A percentile compares a stretch with the other conserved stretches of the same genome.
These are phyloP conservation scores for Phaethornis superciliosus DNA, from an alignment of 2,113 vertebrate species.

Conservation along the genomic window DNA sequence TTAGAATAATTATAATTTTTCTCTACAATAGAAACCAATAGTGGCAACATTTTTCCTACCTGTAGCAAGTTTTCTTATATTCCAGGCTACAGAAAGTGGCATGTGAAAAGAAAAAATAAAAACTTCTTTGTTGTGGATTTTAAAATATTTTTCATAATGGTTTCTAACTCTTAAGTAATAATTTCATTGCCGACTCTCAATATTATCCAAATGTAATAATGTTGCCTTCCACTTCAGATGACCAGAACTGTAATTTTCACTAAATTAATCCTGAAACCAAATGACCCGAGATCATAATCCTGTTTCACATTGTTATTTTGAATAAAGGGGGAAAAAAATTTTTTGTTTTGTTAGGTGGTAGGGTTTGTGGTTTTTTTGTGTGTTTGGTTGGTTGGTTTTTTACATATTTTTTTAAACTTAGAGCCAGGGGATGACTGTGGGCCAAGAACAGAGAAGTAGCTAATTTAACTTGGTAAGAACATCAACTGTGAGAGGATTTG, in stretches of 20 bases:
- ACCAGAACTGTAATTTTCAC: background rate
- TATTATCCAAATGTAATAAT: background rate
- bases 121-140: background rate
- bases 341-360: background rate
- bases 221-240: background rate
- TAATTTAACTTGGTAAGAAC: background rate
- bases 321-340: background rate
- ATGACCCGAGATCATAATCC: background rate
- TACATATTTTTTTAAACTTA: background rate
- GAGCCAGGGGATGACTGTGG: rapidly evolving
- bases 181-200: background rate
- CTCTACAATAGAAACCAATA: background rate
- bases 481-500: background rate
- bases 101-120: background rate
- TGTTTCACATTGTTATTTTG: background rate
- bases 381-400: too few relatives aligned
- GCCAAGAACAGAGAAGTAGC: background rate
- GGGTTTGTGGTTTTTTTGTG: background rate
- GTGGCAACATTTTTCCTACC: background rate
- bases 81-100: background rate
- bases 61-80: background rate
- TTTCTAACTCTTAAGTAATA: background rate
- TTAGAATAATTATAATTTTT: background rate
- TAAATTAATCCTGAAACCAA: background rate
- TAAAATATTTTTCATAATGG: background rate